Percentiles rank a stretch among this genome's conserved stretches.
phyloP scores from a whole-genome alignment of 2,113 vertebrate species.

The Parus major region DNA sequence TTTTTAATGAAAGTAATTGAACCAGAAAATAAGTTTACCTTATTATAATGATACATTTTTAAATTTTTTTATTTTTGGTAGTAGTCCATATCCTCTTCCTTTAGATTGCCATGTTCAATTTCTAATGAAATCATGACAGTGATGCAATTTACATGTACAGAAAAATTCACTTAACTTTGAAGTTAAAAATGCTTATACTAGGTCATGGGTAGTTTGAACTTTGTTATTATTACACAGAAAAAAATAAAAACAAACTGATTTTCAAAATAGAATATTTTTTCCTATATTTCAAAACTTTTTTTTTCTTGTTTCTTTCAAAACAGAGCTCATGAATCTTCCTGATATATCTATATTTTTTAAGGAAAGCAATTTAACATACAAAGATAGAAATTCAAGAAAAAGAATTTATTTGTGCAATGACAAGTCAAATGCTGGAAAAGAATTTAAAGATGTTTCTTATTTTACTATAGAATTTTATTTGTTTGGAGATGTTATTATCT shows the following conservation, averaged over 20 bases:
- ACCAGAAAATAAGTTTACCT: not conserved
- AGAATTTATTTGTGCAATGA: not conserved
- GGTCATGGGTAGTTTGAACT: not conserved
- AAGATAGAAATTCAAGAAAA: not conserved
- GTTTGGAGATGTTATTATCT: not conserved
- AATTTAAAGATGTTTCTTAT: not conserved
- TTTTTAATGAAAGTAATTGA: not conserved
- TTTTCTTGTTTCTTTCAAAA: not conserved
- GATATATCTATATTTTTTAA: not conserved
- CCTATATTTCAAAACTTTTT: not conserved
- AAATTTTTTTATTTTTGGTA: not conserved
- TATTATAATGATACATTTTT: accelerated
- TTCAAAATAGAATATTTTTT: not conserved
- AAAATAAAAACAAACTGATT: not conserved
- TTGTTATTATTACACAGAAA: not conserved
- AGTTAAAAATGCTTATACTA: not conserved
- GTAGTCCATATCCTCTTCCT: not conserved
- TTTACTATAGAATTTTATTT: not conserved
- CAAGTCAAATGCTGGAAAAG: not conserved
- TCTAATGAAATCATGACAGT: not conserved
- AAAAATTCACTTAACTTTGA: not conserved
- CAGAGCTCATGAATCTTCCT: not conserved
- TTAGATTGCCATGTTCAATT: not conserved
- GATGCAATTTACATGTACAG: not conserved
- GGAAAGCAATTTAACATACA: not conserved